Conservation (phyloP, 2,888 invertebrate species). For the Perdita meconis region DNA sequence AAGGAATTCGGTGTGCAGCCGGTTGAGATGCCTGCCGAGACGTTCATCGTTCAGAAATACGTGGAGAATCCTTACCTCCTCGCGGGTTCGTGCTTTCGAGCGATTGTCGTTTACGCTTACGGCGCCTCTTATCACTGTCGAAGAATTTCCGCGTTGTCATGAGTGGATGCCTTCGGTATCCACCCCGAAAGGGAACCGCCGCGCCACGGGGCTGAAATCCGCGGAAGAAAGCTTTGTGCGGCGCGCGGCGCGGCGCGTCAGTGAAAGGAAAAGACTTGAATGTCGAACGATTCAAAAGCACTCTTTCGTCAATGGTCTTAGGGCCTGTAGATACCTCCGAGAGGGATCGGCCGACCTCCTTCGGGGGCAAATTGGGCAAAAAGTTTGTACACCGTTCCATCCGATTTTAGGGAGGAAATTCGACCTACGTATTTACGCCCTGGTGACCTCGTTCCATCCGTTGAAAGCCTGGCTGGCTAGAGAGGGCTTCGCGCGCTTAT, state of each 20-base stretch:
- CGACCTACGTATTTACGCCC: slow-evolving; percentile 87
- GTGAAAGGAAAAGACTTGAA: slow-evolving; percentile 35
- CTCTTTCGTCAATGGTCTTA: slow-evolving; percentile 31
- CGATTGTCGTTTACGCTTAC: slow-evolving; percentile 10
- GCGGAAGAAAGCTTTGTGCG: slow-evolving; percentile 19
- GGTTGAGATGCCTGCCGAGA: slow-evolving; percentile 62
- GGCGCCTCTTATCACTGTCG: slow-evolving; percentile 34
- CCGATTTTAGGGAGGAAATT: slow-evolving; percentile 86
- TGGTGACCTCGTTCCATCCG: slow-evolving; percentile 85
- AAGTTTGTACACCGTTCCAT: slow-evolving; percentile 14
- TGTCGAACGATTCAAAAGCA: slow-evolving; percentile 39
- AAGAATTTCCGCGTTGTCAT: slow-evolving; percentile 44
- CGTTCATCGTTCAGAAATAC: slow-evolving; percentile 87
- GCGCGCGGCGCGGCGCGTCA: too few relatives aligned
- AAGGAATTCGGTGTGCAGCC: slow-evolving; percentile 64
- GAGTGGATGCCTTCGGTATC: slow-evolving; percentile 29
- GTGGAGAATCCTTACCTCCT: slow-evolving; percentile 87
- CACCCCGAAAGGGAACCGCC: neutral
- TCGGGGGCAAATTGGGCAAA: neutral
- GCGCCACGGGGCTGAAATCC: slow-evolving; percentile 21
- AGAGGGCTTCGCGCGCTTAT: slow-evolving; percentile 88
- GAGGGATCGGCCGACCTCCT: neutral
- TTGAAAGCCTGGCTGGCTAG: slow-evolving; percentile 86
- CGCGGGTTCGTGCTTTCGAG: slow-evolving; percentile 81
- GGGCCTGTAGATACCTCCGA: neutral